phyloP scores from a whole-genome alignment of 2,113 vertebrate species.

The Alectura lathami region DNA sequence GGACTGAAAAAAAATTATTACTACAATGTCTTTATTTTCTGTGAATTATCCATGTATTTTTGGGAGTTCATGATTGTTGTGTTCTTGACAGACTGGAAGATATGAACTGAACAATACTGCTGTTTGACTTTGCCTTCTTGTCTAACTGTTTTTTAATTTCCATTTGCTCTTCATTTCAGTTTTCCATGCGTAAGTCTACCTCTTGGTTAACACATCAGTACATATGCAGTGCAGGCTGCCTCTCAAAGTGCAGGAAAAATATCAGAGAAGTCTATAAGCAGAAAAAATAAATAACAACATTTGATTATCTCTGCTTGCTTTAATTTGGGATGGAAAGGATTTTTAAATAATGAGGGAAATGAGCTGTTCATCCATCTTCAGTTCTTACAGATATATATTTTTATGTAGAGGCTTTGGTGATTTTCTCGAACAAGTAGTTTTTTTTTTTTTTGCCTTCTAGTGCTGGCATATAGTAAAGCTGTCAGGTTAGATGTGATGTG shows the following conservation, averaged over 20 bases:
- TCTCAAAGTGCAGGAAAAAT: conserved; percentile 7
- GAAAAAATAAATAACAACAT: not conserved
- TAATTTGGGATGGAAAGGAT: not conserved
- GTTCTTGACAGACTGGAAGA: not conserved
- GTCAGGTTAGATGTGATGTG: not conserved
- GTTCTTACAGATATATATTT: not conserved
- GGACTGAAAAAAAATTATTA: not conserved
- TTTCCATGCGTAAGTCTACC: not conserved
- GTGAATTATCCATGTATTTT: not conserved
- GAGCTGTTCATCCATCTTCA: not conserved
- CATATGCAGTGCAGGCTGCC: not conserved
- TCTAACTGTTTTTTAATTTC: conserved; percentile 11
- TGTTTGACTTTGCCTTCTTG: not conserved
- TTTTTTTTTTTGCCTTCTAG: not conserved
- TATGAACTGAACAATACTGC: not conserved
- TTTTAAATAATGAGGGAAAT: not conserved
- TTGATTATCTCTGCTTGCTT: not conserved
- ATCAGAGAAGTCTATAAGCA: not conserved
- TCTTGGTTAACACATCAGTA: not conserved
- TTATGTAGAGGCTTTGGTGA: not conserved
- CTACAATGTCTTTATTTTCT: not conserved
- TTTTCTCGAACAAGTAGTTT: not conserved
- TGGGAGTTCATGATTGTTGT: not conserved
- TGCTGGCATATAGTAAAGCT: not conserved
- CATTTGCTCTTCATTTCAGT: not conserved